These are phyloP conservation scores for Pongo pygmaeus DNA, from an alignment of 2,113 vertebrate genomes.

Conservation along the genomic window DNA sequence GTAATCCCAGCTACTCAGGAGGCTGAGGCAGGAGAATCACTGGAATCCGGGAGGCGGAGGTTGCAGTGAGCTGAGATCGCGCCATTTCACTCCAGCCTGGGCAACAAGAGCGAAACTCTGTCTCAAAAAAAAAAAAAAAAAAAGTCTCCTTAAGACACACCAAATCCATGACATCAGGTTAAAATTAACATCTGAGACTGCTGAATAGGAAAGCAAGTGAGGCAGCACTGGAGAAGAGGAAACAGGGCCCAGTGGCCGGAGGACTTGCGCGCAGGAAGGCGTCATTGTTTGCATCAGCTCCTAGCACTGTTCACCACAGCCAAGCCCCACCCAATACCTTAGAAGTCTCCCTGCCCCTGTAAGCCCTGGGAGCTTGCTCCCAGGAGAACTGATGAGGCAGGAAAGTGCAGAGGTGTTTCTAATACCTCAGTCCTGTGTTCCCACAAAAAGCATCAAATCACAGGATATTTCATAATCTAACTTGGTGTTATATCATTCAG, in stretches of 20 bases:
- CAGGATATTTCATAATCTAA: not conserved
- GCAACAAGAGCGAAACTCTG: no score
- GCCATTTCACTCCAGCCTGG: no score
- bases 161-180: not conserved
- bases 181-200: not conserved
- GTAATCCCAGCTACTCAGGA: no score
- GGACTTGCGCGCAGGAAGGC: no score
- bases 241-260: fast-evolving
- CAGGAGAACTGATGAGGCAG: not conserved
- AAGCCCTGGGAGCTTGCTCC: no score
- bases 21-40: no score
- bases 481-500: not conserved
- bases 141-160: not conserved
- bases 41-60: no score
- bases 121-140: no score
- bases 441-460: not conserved
- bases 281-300: not conserved
- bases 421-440: not conserved
- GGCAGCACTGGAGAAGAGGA: fast-evolving
- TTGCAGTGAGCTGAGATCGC: no score
- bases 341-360: not conserved
- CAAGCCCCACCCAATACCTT: fast-evolving
- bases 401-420: not conserved
- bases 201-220: not conserved
- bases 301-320: not conserved